phyloP scores from a whole-genome alignment of 2,888 invertebrate species.

The Mesoligia furuncula region DNA sequence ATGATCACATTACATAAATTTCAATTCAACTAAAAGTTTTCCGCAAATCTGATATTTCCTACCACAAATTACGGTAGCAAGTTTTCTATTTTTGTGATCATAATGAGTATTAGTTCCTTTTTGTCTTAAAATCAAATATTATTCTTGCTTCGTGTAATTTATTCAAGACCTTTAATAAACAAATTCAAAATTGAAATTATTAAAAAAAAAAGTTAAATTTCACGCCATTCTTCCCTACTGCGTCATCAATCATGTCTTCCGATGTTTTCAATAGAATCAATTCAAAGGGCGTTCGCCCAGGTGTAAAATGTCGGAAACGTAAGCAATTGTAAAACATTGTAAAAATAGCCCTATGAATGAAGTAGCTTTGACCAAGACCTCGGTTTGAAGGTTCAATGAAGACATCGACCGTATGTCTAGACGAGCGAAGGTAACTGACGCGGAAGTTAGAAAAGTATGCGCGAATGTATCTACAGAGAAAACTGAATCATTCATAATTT shows the following conservation, averaged over 20 bases:
- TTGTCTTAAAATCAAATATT: neutral
- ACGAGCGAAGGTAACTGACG: constrained; percentile 51
- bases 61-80: neutral
- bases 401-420: constrained; percentile 72
- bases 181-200: neutral
- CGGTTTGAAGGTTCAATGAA: constrained; percentile 63
- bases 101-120: neutral
- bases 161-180: neutral
- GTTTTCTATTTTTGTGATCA: neutral
- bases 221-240: neutral
- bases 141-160: neutral
- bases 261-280: constrained; percentile 35
- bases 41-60: neutral
- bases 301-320: constrained; percentile 56
- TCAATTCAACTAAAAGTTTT: neutral
- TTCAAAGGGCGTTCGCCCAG: constrained; percentile 57
- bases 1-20: neutral
- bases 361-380: constrained; percentile 65
- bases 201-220: neutral
- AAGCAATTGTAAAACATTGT: constrained; percentile 43
- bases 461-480: constrained; percentile 41
- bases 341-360: constrained; percentile 64
- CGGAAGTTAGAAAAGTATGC: constrained; percentile 59
- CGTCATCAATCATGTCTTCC: constrained; percentile 25
- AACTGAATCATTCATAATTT: constrained; percentile 54